phyloP scores from a whole-genome alignment of 2,113 vertebrate genomes.

The Passer domesticus region DNA sequence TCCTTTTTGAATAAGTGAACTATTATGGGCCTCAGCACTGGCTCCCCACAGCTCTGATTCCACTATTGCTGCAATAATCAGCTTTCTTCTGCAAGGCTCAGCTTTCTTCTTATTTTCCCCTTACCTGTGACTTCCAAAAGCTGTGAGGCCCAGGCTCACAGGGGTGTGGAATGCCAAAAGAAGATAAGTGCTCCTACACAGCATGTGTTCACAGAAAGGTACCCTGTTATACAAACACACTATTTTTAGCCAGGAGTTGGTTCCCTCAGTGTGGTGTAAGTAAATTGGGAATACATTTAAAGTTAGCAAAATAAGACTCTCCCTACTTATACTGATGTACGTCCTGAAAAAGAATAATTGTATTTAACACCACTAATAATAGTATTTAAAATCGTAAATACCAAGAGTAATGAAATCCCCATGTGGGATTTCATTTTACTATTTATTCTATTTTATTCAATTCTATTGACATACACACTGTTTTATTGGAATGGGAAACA shows the following conservation, averaged over 20 bases:
- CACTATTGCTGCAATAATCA: not conserved
- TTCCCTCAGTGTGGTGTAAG: not conserved
- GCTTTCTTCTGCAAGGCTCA: not conserved
- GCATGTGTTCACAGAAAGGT: not conserved
- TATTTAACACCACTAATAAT: not conserved
- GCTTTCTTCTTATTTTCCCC: not conserved
- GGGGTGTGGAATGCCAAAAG: not conserved
- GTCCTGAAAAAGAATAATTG: not conserved
- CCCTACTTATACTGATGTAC: not conserved
- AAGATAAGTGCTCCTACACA: not conserved
- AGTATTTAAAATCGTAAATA: not conserved
- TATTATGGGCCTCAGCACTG: not conserved
- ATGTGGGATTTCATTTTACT: not conserved
- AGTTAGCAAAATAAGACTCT: not conserved
- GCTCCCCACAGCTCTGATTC: not conserved
- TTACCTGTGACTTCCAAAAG: not conserved
- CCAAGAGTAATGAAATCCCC: not conserved
- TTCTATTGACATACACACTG: not conserved
- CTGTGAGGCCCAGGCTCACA: not conserved
- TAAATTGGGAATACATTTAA: not conserved
- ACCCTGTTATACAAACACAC: not conserved
- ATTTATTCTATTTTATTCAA: not conserved
- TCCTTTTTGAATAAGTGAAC: not conserved
- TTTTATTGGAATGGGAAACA: not conserved
- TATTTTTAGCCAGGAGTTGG: not conserved